Evolutionary conservation across 1,140 invertebrate species (phyloP), one percentile per base, ranked within the genome.

Genomic region (Helicoverpa armigera): DNA sequence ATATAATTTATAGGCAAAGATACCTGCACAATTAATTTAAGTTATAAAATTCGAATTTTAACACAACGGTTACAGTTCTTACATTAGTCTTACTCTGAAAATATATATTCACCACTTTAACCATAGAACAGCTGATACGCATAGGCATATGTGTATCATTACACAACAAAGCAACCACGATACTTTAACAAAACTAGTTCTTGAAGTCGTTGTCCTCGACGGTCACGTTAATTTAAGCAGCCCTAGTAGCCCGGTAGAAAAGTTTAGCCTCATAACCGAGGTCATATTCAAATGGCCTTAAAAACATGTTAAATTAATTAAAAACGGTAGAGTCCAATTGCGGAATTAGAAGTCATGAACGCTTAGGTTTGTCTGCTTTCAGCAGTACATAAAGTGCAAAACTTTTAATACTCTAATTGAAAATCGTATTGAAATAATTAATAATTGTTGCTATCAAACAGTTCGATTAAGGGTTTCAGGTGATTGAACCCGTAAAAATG

Each of bases 121-220:
- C 10, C 48, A 11, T 50, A 35, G 18, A 70, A 31, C 67, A 53
- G 67, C 50, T 70, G 67, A 70, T 70, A 48, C 10, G 13, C 50
- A 14, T 12, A 13, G 50, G 53, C 1, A 29, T 54, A 35, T 7
- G 35, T 67, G 43, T 67, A 23, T 18, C 18, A 35, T 50, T 50
- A 43, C 35, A n/a, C 35, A 16, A 67, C 43, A 70, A 53, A 53
- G 35, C 31, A 31, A 23, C 18, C 5, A 54, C 18, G 18, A 70
- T 70, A 53, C 53, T 70, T 70, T 70, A 11, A 31, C 31, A 29
- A 51, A 70, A 70, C 67, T 54, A 23, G 67, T 70, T 70, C 23
- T 16, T 54, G 10, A n/a, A 72, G 69, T 29, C 69, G 50, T 54
- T 54, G 50, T 31, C 69, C 69, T 72, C 69, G 69, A 14, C 69